Evolutionary conservation across 2,888 invertebrate genomes (phyloP), one percentile per base, ranked within the genome.

Genomic region (Sisyra nigra): DNA sequence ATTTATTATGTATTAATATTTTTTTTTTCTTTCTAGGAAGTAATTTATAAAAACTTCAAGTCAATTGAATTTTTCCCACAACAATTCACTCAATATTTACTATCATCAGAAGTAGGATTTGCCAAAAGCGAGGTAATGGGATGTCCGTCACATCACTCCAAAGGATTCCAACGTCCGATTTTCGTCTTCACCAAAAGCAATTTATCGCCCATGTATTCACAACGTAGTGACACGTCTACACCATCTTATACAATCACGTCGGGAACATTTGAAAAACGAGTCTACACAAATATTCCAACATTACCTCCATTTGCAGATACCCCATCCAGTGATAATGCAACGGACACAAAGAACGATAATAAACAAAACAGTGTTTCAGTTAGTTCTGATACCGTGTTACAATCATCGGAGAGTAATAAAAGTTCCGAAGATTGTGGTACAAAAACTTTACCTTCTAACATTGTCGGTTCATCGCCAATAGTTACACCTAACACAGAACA

Each of bases 71-170:
- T 98, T 57, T 82, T 80, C 53, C 98, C 98, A 6, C 82, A 89
- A 53, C 83, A 86, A 57, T 98, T 97, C 61, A 83, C 86, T 41
- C 88, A 93, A 56, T 97, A 85, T 63, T 71, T 98, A 31, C 69
- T 96, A 3, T 84, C 85, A 15, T 72, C 81, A 0, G 91, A 91
- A 57, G 86, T 96, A 36, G 94, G 94, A 3, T 96, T 94, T 65
- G 80, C 80, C 55, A 87, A 86, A 57, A 87, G 86, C 57, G 87
- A 87, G 57, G 79, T 85, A 2, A 66, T 94, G 35, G 88, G 85
- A 19, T 79, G 76, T 45, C 72, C 74, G 2, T 82, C 88, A 3
- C 72, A 78, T 53, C 86, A 92, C 60, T 80, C 84, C 49, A 88
- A 86, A 66, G 94, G 93, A 15, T 91, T 91, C 62, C 79, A 84